Percentiles rank a stretch among this genome's conserved stretches.
Conservation (phyloP, 2,888 invertebrate genomes). For the Plebejus anna region DNA sequence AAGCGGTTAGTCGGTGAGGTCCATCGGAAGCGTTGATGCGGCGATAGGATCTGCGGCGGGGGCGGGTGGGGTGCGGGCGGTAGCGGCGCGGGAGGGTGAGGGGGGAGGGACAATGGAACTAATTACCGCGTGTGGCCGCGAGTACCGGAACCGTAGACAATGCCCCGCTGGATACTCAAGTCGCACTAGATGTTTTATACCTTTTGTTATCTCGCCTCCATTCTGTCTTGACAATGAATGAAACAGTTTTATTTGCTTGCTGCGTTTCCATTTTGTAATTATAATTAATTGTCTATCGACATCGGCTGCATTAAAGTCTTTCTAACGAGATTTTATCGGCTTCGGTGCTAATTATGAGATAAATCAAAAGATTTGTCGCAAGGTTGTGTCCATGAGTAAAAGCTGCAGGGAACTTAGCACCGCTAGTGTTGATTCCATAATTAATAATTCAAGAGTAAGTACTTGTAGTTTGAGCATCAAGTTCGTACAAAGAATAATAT, state of each 20-base stretch:
- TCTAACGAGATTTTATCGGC: not conserved
- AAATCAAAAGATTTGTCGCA: conserved; percentile 17
- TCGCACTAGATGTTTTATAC: conserved; percentile 46
- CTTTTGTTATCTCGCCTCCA: conserved; percentile 57
- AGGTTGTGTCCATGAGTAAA: not conserved
- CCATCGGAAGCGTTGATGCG: conserved; percentile 70
- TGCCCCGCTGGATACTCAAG: conserved; percentile 48
- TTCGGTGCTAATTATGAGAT: not conserved
- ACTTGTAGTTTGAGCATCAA: not conserved
- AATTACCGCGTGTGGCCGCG: conserved; percentile 62
- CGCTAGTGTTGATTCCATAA: not conserved
- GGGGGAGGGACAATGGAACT: conserved; percentile 68
- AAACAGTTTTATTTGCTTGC: conserved; percentile 11
- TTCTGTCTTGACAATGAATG: conserved; percentile 38
- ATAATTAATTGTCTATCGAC: not conserved
- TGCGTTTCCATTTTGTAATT: conserved; percentile 7
- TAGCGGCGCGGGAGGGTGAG: not conserved
- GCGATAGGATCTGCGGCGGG: conserved; percentile 58
- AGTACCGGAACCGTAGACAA: conserved; percentile 62
- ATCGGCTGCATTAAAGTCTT: not conserved
- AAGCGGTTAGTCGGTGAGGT: conserved; percentile 65
- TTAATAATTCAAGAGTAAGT: not conserved
- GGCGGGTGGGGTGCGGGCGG: not conserved
- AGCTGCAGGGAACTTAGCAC: not conserved
- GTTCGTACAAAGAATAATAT: not conserved